Conservation (phyloP, 2,113 vertebrate genomes). For the Xenotilapia caudafasciata region DNA sequence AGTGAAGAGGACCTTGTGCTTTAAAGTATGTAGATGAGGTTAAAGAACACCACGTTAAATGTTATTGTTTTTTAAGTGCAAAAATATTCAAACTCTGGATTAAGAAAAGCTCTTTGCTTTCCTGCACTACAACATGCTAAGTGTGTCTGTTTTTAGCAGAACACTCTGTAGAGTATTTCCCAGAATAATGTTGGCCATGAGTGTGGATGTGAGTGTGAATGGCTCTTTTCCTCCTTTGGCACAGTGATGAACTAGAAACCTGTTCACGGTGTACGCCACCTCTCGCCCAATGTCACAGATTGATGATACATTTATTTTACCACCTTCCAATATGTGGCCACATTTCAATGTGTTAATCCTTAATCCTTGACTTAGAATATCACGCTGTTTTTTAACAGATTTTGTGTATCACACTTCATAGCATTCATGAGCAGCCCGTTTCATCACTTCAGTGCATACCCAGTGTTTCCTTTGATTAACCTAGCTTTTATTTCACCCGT, state of each 20-base stretch:
- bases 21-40: not conserved
- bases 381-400: not conserved
- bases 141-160: not conserved
- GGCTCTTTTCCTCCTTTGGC: not conserved
- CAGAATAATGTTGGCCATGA: not conserved
- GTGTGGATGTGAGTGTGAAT: not conserved
- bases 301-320: not conserved
- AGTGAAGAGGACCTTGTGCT: not conserved
- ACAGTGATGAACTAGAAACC: not conserved
- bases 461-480: not conserved
- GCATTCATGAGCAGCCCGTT: not conserved
- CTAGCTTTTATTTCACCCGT: not conserved
- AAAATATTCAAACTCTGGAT: not conserved
- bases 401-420: not conserved
- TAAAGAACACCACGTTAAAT: not conserved
- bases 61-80: not conserved
- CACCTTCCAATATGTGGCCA: not conserved
- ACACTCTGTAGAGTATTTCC: not conserved
- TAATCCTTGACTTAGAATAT: not conserved
- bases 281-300: not conserved
- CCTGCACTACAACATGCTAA: not conserved
- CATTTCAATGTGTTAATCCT: not conserved
- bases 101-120: not conserved
- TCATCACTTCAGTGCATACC: not conserved
- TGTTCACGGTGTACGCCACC: not conserved